Percentiles rank a stretch among this genome's conserved stretches.
Conservation (phyloP, 2,113 vertebrate genomes). For the Cavia porcellus region DNA sequence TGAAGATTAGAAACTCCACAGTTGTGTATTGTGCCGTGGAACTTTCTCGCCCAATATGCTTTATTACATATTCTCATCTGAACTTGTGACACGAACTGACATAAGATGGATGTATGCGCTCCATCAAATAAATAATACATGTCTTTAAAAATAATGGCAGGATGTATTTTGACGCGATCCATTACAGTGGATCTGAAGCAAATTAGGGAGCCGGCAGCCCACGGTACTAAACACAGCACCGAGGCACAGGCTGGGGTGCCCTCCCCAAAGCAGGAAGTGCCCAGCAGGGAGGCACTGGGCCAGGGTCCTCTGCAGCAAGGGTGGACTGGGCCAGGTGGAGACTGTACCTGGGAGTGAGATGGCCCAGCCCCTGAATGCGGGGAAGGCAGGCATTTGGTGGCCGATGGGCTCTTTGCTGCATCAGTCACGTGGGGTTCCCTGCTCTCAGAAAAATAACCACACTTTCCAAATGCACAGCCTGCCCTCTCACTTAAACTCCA, state of each 20-base stretch:
- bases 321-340: background rate
- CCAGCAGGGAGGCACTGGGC: background rate
- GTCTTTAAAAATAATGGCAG: background rate
- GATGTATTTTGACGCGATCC: background rate
- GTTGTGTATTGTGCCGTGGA: fast-evolving
- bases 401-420: background rate
- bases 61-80: background rate
- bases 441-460: background rate
- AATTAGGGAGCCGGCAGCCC: background rate
- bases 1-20: background rate
- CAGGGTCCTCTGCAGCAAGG: no score
- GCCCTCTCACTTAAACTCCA: background rate
- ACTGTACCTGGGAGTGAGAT: background rate
- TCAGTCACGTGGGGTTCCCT: background rate
- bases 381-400: fast-evolving
- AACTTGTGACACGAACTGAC: background rate
- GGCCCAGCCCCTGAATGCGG: fast-evolving
- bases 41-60: background rate
- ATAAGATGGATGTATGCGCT: background rate
- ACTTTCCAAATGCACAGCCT: fast-evolving
- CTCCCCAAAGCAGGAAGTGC: background rate
- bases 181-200: background rate
- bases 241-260: background rate
- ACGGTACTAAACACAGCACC: no score
- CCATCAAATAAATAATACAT: conserved; percentile 29